phyloP scores from a whole-genome alignment of 2,113 vertebrate genomes.

The Genyomyrus donnyi region DNA sequence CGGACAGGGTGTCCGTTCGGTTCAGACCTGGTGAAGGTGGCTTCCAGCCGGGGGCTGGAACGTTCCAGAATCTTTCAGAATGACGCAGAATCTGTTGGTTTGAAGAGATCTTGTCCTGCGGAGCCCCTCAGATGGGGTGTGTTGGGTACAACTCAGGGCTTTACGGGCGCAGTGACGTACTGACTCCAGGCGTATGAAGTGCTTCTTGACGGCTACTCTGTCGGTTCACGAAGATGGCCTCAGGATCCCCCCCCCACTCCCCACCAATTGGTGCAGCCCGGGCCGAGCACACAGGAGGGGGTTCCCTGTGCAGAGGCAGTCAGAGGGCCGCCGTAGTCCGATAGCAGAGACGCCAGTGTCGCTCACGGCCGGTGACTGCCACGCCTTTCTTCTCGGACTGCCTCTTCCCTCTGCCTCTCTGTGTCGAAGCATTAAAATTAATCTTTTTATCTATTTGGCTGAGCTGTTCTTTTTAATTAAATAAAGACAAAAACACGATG shows the following conservation, averaged over 20 bases:
- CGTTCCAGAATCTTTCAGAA: not conserved
- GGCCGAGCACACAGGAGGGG: not conserved
- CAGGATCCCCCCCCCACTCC: not conserved
- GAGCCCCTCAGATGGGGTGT: not conserved
- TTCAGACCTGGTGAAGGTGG: not conserved
- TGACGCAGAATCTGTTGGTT: not conserved
- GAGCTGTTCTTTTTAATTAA: slow-evolving; percentile 32
- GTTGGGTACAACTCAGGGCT: not conserved
- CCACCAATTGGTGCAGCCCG: not conserved
- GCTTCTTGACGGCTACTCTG: not conserved
- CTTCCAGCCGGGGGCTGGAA: not conserved
- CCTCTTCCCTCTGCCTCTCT: not conserved
- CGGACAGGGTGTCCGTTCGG: not conserved
- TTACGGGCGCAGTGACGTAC: not conserved
- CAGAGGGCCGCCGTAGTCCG: not conserved
- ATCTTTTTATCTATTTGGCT: slow-evolving; percentile 25
- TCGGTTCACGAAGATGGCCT: not conserved
- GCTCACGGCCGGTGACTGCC: not conserved
- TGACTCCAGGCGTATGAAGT: not conserved
- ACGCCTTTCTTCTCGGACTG: not conserved
- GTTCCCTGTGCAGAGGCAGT: not conserved
- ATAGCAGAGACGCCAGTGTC: not conserved
- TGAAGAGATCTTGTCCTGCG: not conserved
- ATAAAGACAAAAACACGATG: slow-evolving; percentile 23
- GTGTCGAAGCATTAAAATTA: slow-evolving; percentile 20